phyloP scores from a whole-genome alignment of 2,888 invertebrate species.

The Plutella xylostella region DNA sequence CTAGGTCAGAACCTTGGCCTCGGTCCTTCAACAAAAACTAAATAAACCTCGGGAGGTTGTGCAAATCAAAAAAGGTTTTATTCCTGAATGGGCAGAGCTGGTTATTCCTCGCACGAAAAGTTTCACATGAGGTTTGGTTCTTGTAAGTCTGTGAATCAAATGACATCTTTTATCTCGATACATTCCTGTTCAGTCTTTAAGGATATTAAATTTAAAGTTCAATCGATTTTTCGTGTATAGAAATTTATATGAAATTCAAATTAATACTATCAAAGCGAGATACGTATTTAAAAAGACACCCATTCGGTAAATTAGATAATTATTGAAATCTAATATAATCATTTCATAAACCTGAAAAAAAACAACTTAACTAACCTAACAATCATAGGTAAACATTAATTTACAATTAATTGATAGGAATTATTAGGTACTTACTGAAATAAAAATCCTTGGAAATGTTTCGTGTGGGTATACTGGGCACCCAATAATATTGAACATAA shows the following conservation, averaged over 20 bases:
- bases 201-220: conserved; percentile 21
- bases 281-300: no score
- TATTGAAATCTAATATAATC: no score
- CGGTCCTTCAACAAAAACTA: conserved; percentile 37
- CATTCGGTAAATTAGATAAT: no score
- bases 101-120: conserved; percentile 22
- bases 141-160: conserved; percentile 53
- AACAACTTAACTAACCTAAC: not conserved
- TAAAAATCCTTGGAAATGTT: conserved; percentile 40
- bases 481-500: conserved; percentile 39
- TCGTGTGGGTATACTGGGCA: conserved; percentile 38
- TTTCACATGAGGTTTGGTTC: conserved; percentile 37
- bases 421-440: conserved; percentile 39
- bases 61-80: conserved; percentile 31
- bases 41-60: conserved; percentile 19
- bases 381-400: not conserved
- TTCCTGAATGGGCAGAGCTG: conserved; percentile 24
- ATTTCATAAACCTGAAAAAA: not conserved
- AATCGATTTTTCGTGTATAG: conserved; percentile 4
- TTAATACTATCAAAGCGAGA: no score
- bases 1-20: conserved; percentile 60
- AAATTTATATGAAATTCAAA: no score
- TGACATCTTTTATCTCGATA: conserved; percentile 67
- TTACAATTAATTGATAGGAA: not conserved
- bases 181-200: conserved; percentile 54